Evolutionary conservation across 2,797 vertebrate species (phyloP), one percentile per base, ranked within the genome.

Genomic region (Coendou prehensilis): DNA sequence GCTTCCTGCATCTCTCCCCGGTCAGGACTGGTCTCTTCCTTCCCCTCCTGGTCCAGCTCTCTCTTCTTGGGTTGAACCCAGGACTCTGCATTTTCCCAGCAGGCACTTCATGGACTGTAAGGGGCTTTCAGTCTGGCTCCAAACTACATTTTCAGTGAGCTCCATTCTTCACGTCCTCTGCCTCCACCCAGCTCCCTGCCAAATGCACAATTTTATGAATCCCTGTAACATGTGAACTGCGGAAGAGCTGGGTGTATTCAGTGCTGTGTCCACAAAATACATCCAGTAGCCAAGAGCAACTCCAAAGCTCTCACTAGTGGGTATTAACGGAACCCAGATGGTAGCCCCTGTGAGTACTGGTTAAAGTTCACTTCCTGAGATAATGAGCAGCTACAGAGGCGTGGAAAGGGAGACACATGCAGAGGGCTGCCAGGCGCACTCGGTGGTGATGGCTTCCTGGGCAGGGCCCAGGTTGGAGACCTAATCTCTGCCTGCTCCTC

Each of bases 161-260:
- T 75, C 23, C 15, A 2, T 9, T 10, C n/a, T 71, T 45, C 1
- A 0, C 71, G 23, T 61, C 52, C 59, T 41, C 41, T 79, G 45
- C 57, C 47, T 87, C 33, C 10, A 13, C 61, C 50, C 52, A 18
- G n/a, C 6, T 71, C n/a, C 47, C 57, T 6, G 5, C 30, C 13
- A 26, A 54, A 11, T 3, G 18, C 10, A 5, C 1, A 23, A 17
- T 41, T 61, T 81, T 37, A 45, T 57, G 73, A n/a, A 23, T 76
- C 75, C 76, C 67, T n/a, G 18, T 33, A 26, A 45, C 13, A 14
- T 0, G 11, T 41, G 4, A 9, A n/a, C 47, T 14, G 17, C 56
- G 5, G 7, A 2, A 69, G 17, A 45, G 37, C 61, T 41, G 30
- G 47, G 7, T 1, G 0, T 30, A 28, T 11, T 64, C 52, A 0